Evolutionary conservation across 2,797 vertebrate species (phyloP).

Genomic region (Acridotheres tristis): DNA sequence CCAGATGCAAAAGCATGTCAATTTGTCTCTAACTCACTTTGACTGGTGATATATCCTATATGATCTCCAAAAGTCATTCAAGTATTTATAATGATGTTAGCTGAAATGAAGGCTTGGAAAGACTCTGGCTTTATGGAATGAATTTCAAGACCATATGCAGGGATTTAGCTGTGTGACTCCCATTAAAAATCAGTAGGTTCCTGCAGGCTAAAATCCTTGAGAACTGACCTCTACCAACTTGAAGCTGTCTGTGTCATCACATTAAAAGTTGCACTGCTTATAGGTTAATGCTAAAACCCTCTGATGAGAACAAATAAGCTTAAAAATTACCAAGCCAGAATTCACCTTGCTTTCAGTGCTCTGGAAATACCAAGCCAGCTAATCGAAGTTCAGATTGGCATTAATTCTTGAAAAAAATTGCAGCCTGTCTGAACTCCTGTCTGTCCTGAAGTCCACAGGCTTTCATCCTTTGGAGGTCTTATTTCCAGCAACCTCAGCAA

Average conservation of each 20-base stretch:
- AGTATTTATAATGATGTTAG: constrained; percentile 54
- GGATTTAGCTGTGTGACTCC: not conserved
- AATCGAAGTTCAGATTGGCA: not conserved
- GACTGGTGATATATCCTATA: constrained; percentile 42
- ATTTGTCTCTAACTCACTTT: constrained; percentile 47
- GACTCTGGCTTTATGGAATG: constrained; percentile 17
- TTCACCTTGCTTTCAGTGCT: not conserved
- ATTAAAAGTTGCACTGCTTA: not conserved
- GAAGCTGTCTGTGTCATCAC: not conserved
- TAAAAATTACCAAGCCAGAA: not conserved
- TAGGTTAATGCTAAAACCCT: not conserved
- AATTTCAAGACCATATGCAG: not conserved
- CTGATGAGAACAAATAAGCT: constrained; percentile 2
- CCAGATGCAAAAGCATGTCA: constrained; percentile 25
- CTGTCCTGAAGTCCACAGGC: not conserved
- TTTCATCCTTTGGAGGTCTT: not conserved
- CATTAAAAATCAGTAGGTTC: constrained; percentile 19
- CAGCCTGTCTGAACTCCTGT: not conserved
- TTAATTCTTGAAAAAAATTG: not conserved
- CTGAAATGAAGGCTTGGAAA: constrained; percentile 27
- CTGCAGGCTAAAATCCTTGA: constrained; percentile 20
- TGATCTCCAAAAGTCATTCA: constrained; percentile 62
- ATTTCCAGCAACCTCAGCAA: not conserved
- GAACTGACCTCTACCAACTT: constrained; percentile 19
- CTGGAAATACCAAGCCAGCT: not conserved